Evolutionary conservation across 2,888 invertebrate genomes (phyloP).

Genomic region (Drosophila phalerata): DNA sequence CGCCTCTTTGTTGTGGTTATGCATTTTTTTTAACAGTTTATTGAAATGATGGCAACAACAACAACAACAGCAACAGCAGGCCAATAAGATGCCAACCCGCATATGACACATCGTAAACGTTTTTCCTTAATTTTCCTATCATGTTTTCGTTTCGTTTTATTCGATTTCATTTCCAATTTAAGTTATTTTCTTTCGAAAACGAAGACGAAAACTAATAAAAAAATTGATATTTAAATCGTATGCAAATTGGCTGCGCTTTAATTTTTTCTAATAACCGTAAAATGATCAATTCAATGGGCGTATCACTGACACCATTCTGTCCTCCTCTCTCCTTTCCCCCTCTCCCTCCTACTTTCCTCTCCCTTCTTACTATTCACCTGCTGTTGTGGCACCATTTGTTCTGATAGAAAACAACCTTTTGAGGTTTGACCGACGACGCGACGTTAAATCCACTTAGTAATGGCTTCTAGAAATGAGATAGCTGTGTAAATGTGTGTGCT

Average conservation of each 20-base stretch:
- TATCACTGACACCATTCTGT: constrained; percentile 14
- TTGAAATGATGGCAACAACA: constrained; percentile 40
- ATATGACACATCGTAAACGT: constrained; percentile 74
- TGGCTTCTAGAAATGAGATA: constrained; percentile 8
- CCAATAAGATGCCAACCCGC: constrained; percentile 55
- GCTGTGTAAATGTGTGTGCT: background rate
- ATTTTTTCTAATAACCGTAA: constrained; percentile 53
- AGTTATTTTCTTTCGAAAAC: constrained; percentile 17
- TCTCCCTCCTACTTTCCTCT: background rate
- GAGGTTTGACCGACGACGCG: constrained; percentile 15
- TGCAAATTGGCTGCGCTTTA: constrained; percentile 57
- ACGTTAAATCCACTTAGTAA: constrained; percentile 12
- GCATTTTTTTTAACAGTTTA: constrained; percentile 37
- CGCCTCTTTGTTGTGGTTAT: constrained; percentile 49
- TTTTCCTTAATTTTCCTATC: constrained; percentile 21
- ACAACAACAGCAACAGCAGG: constrained; percentile 2
- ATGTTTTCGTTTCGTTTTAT: constrained; percentile 1
- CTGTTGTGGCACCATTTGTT: background rate
- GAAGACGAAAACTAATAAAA: constrained; percentile 7
- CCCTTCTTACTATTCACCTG: constrained; percentile 26
- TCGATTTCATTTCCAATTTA: constrained; percentile 24
- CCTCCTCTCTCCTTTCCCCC: background rate
- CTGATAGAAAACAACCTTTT: constrained; percentile 8
- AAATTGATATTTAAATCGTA: constrained; percentile 51
- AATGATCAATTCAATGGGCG: constrained; percentile 31